Percentiles rank a stretch among this genome's conserved stretches.
phyloP scores from a whole-genome alignment of 2,113 vertebrate genomes.

The Catagonus wagneri region DNA sequence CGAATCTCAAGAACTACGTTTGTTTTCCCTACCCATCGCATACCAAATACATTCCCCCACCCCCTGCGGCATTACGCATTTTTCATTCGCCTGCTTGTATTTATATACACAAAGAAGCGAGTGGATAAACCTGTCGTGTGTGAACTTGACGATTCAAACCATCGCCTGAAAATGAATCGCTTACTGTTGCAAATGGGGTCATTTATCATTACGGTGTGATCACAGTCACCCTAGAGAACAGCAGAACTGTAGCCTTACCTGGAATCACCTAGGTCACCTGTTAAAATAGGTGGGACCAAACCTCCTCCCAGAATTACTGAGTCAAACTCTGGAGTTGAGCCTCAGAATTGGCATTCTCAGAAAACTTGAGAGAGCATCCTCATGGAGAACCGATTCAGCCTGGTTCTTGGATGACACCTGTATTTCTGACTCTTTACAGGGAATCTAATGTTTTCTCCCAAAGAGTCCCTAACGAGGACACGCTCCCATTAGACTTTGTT shows the following conservation, averaged over 20 bases:
- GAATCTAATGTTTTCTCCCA: background rate
- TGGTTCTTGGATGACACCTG: background rate
- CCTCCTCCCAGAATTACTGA: background rate
- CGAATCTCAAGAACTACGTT: background rate
- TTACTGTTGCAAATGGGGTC: background rate
- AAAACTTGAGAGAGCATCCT: background rate
- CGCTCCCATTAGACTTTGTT: background rate
- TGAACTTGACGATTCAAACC: background rate
- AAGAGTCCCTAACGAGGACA: background rate
- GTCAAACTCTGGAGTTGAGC: background rate
- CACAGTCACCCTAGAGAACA: background rate
- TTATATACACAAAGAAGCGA: background rate
- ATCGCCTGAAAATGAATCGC: background rate
- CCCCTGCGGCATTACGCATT: accelerated
- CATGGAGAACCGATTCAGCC: background rate
- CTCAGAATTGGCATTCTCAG: background rate
- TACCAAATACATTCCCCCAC: background rate
- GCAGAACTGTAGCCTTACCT: background rate
- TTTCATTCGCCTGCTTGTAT: too few relatives aligned
- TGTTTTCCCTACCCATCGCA: background rate
- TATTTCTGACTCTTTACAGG: background rate
- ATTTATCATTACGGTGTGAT: background rate
- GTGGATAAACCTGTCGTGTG: background rate
- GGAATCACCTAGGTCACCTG: background rate
- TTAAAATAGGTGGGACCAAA: background rate